phyloP scores from a whole-genome alignment of 2,888 invertebrate genomes.

The Stegophylla sp. region DNA sequence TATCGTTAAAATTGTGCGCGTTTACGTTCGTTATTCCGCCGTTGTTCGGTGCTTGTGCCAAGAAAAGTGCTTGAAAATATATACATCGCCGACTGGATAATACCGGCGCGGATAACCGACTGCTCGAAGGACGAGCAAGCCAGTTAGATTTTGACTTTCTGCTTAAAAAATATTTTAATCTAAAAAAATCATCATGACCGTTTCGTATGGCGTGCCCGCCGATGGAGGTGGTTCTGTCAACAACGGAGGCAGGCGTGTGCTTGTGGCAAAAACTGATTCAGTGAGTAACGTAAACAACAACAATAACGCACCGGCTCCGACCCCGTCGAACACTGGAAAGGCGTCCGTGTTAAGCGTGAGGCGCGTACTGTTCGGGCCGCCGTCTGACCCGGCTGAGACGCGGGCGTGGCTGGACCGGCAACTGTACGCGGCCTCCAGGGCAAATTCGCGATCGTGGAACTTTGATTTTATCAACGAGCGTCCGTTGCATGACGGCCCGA shows the following conservation, averaged over 20 bases:
- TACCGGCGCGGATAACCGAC: too few relatives aligned
- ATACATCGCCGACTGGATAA: too few relatives aligned
- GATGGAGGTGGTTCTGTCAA: slow-evolving; percentile 14
- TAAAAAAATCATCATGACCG: slow-evolving; percentile 33
- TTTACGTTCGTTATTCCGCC: not conserved
- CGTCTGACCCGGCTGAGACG: slow-evolving; percentile 33
- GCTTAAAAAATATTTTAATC: not conserved
- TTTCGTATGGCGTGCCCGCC: slow-evolving; percentile 26
- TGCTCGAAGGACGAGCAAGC: too few relatives aligned
- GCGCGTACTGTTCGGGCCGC: slow-evolving; percentile 52
- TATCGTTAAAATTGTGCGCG: not conserved
- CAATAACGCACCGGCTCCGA: not conserved
- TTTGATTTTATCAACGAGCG: slow-evolving; percentile 49
- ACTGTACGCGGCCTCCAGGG: not conserved
- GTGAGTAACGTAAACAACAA: slow-evolving; percentile 39
- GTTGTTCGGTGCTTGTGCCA: not conserved
- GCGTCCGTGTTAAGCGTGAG: slow-evolving; percentile 34
- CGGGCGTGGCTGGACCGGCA: slow-evolving; percentile 50
- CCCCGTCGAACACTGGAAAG: slow-evolving; percentile 2
- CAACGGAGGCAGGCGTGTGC: slow-evolving; percentile 25
- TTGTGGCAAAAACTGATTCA: slow-evolving; percentile 37
- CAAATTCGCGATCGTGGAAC: slow-evolving; percentile 28
- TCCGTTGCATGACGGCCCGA: slow-evolving; percentile 36
- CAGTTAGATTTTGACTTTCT: too few relatives aligned
- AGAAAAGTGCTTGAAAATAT: too few relatives aligned